Base-by-base conservation (phyloP, 2,888 invertebrate species). In the Cryptus viduatorius region DNA sequence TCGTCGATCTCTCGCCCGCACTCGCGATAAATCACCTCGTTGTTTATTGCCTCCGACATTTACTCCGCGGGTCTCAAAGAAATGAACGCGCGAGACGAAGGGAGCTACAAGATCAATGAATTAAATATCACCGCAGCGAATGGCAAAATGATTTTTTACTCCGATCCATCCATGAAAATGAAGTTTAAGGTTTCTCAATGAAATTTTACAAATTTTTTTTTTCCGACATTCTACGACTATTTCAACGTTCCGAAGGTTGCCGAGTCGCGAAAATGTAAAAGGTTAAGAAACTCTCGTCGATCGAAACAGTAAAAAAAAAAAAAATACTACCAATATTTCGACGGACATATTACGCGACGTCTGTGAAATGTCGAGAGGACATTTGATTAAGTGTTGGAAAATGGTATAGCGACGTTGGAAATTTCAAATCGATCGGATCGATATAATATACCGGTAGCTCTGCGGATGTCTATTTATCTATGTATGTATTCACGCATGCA, bases 341-440 rank as follows among this genome's bases (percentile, higher is more conserved):
- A 24, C 56, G 56, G 24, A 10, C 19, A 12, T 3, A 24, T 19
- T 8, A 4, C 56, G 56, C 19, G 19, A 56, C 12, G 10, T 56
- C 24, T 19, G 37, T 56, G 19, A 56, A 56, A 56, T 12, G 56
- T 19, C 56, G 56, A 4, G 12, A 24, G 24, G 56, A 56, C 24
- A 12, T 56, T 4, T 12, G 56, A 56, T 19, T 24, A 24, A 24
- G 12, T 5, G 37, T 5, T 53, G 14, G 37, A 5, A 59, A 46
- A 73, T 4, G 10, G 61, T 42, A 48, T 0, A 7, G 19, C 14
- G 14, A n/a, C 31, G 37, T 42, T 67, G 48, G 29, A 24, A 77
- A 83, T 84, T 77, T 59, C 53, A 16, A 77, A 78, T 84, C 80
- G 72, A 77, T 82, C 46, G 69, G 65, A 82, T 84, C 80, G 77